A percentile compares a stretch with the other conserved stretches of the same genome.
These are phyloP conservation scores for Chascanopsetta lugubris DNA, from an alignment of 2,113 vertebrate species.

Conservation along the genomic window DNA sequence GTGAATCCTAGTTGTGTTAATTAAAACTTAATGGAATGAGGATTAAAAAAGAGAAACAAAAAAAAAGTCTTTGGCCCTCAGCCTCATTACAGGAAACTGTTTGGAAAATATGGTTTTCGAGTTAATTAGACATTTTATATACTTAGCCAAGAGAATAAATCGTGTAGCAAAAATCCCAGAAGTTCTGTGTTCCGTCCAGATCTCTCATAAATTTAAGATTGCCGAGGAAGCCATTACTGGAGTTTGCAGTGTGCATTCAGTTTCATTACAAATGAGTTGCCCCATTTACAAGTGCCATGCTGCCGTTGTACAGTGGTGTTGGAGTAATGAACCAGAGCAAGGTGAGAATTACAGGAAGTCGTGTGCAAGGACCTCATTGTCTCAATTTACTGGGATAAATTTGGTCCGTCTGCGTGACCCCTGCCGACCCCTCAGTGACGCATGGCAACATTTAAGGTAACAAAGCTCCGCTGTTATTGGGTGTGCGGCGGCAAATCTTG, in stretches of 20 bases:
- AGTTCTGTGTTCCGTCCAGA: slow-evolving; percentile 8
- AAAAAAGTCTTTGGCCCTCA: slow-evolving; percentile 17
- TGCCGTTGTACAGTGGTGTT: not conserved
- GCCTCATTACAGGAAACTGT: slow-evolving; percentile 27
- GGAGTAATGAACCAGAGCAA: slow-evolving; percentile 2
- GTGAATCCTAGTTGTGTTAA: slow-evolving; percentile 52
- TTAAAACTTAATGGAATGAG: slow-evolving; percentile 58
- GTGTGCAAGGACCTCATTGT: slow-evolving; percentile 9
- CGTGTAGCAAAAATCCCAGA: slow-evolving; percentile 11
- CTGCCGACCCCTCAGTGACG: slow-evolving; percentile 1
- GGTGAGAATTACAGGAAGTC: not conserved
- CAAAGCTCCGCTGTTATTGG: slow-evolving; percentile 21
- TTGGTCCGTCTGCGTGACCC: slow-evolving; percentile 16
- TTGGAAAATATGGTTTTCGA: slow-evolving; percentile 40
- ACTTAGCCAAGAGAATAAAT: slow-evolving; percentile 22
- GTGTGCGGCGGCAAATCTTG: slow-evolving; percentile 16
- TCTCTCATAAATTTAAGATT: slow-evolving; percentile 25
- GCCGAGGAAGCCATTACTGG: not conserved
- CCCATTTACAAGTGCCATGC: slow-evolving; percentile 11
- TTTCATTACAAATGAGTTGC: slow-evolving; percentile 17
- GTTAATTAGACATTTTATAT: slow-evolving; percentile 51
- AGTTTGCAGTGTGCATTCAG: not conserved
- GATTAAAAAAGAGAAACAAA: slow-evolving; percentile 22
- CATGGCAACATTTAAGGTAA: slow-evolving; percentile 17
- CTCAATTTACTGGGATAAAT: slow-evolving; percentile 40